Evolutionary conservation across 2,113 vertebrate species (phyloP), one percentile per base, ranked within the genome.

Genomic region (Callipepla californica): DNA sequence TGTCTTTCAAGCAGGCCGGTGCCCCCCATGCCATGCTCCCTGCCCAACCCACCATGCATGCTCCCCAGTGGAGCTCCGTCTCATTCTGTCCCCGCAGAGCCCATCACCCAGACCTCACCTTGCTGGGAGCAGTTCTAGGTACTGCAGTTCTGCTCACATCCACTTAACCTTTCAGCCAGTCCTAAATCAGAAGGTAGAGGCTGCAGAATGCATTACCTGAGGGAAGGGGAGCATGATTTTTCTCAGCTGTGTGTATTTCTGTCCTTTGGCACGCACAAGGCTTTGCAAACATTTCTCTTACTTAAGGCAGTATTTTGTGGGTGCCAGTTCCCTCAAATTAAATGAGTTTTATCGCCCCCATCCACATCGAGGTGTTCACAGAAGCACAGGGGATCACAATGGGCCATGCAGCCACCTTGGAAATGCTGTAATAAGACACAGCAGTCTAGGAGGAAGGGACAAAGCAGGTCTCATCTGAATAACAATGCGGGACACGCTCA

Each of bases 1-100:
- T 96, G 95, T 95, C 96, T 94, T 83, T 94, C 92, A 96, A 91
- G 36, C 96, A 96, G 85, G 80, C 84, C 25, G 57, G 21, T 92
- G 84, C 59, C 91, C 95, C 92, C 82, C 5, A 7, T 96, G 96
- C 91, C 96, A 83, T 19, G 50, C 38, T 69, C 80, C 78, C 73
- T 96, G 88, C 93, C 90, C 90, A 89, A 95, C 85, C 25, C 90
- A 92, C 94, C 83, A 96, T n/a, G 19, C 89, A 55, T 65, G 32
- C 92, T 92, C 48, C 26, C 26, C 7, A 2, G 8, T 38, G 82
- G 30, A 88, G 55, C 61, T 58, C 89, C 67, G 91, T 62, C 58
- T 78, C 40, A 5, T 53, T 58, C 28, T 2, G 8, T 13, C 53
- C 38, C 34, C 5, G 2, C 69, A 63, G 73, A 70, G 36, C 15